Percentiles rank a stretch among this genome's conserved stretches.
Conservation (phyloP, 2,113 vertebrate species). For the Callipepla californica region DNA sequence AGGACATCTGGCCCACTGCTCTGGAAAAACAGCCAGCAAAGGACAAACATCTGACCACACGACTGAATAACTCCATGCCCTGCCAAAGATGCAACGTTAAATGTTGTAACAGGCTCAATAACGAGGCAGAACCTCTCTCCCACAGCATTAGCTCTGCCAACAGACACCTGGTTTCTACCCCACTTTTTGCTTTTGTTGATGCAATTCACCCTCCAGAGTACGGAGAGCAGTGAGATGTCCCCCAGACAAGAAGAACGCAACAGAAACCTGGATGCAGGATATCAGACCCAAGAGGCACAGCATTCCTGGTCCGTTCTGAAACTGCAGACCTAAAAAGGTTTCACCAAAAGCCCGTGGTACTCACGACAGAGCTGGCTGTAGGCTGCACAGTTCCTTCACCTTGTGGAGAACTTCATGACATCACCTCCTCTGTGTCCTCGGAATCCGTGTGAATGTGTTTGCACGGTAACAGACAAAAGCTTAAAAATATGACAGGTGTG, state of each 20-base stretch:
- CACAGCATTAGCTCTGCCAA: background rate
- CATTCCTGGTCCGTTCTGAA: background rate
- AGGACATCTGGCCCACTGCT: background rate
- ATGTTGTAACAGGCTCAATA: background rate
- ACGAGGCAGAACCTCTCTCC: background rate
- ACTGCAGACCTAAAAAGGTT: background rate
- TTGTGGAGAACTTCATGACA: background rate
- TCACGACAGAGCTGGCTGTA: slow-evolving; percentile 10
- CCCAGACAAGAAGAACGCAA: background rate
- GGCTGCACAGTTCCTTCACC: background rate
- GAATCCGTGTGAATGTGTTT: background rate
- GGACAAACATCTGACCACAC: background rate
- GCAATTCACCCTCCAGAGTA: background rate
- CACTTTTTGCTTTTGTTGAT: background rate
- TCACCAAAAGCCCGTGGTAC: background rate
- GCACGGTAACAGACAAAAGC: background rate
- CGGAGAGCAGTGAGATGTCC: background rate
- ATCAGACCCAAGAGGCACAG: background rate
- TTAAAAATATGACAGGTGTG: background rate
- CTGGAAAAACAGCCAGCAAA: background rate
- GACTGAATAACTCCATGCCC: background rate
- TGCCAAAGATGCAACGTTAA: background rate
- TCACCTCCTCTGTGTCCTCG: fast-evolving
- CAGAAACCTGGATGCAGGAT: background rate
- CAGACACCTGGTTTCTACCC: background rate